Percentiles rank a stretch among this genome's conserved stretches.
phyloP scores from a whole-genome alignment of 2,888 invertebrate species.

The Galeopsomyia nigrocyanea region DNA sequence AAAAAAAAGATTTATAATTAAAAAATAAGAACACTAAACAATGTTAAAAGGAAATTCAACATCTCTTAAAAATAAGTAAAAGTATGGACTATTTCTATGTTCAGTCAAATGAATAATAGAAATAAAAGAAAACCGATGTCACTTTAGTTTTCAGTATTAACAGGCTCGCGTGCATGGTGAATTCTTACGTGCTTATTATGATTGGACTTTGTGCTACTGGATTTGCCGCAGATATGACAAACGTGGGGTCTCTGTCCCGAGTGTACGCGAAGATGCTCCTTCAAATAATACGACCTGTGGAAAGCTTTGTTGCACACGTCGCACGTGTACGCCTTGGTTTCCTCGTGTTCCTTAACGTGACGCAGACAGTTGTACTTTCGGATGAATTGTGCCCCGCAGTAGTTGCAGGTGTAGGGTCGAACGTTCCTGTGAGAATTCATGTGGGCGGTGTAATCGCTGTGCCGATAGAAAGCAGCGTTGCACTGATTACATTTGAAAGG shows the following conservation, averaged over 20 bases:
- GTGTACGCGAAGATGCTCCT: conserved; percentile 89
- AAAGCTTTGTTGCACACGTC: conserved; percentile 86
- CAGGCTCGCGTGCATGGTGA: conserved; percentile 89
- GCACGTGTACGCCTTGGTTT: conserved; percentile 83
- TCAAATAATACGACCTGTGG: conserved; percentile 88
- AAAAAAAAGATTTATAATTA: too few species aligned
- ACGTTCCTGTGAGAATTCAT: conserved; percentile 89
- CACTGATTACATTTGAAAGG: conserved; percentile 89
- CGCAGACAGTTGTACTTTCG: conserved; percentile 90
- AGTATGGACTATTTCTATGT: not conserved
- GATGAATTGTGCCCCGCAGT: conserved; percentile 90
- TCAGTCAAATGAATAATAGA: conserved; percentile 14
- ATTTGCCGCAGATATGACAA: conserved; percentile 91
- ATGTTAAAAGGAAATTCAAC: too few species aligned
- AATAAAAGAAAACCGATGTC: conserved; percentile 7
- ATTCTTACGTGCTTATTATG: conserved; percentile 92
- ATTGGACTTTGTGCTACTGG: conserved; percentile 90
- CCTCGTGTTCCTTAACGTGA: conserved; percentile 88
- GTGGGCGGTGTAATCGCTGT: conserved; percentile 85
- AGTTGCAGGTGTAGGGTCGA: conserved; percentile 89
- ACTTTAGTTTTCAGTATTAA: conserved; percentile 83
- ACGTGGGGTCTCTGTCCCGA: conserved; percentile 85
- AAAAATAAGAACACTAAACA: too few species aligned
- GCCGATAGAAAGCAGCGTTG: conserved; percentile 86
- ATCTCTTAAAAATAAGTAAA: too few species aligned